These are phyloP conservation scores for Hypanus sabinus DNA, from an alignment of 2,113 vertebrate species.

Conservation along the genomic window DNA sequence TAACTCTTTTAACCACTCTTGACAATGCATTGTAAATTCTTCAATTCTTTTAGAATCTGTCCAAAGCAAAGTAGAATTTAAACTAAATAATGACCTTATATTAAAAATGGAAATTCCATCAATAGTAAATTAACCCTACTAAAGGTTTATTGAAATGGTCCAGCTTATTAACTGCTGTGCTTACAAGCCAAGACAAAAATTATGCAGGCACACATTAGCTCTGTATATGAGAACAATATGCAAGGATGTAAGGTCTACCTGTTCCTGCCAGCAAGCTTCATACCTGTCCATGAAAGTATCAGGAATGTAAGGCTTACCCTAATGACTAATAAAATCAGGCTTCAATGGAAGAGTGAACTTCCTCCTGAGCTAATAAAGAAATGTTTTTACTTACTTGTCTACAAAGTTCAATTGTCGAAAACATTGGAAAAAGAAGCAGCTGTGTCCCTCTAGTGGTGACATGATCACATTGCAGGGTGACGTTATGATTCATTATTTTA, in stretches of 20 bases:
- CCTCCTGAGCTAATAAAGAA: not conserved
- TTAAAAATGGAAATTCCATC: not conserved
- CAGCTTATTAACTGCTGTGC: not conserved
- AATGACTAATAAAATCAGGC: no score
- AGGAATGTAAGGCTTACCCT: not conserved
- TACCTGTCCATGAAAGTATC: not conserved
- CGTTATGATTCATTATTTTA: not conserved
- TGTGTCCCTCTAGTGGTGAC: slow-evolving; percentile 4
- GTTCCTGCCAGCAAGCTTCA: not conserved
- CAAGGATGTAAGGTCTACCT: no score
- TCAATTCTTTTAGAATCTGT: not conserved
- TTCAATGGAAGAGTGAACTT: not conserved
- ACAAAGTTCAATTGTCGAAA: not conserved
- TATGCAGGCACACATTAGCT: not conserved
- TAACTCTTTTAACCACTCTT: not conserved
- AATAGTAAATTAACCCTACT: not conserved
- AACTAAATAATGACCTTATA: not conserved
- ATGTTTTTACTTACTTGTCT: not conserved
- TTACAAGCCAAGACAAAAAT: not conserved
- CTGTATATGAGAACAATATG: not conserved
- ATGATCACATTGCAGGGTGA: not conserved
- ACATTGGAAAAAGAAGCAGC: not conserved
- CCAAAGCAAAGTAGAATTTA: not conserved
- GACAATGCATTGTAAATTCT: not conserved
- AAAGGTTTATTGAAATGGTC: not conserved